Conservation (phyloP, 1,140 invertebrate genomes). For the Drosophila micromelanica region DNA sequence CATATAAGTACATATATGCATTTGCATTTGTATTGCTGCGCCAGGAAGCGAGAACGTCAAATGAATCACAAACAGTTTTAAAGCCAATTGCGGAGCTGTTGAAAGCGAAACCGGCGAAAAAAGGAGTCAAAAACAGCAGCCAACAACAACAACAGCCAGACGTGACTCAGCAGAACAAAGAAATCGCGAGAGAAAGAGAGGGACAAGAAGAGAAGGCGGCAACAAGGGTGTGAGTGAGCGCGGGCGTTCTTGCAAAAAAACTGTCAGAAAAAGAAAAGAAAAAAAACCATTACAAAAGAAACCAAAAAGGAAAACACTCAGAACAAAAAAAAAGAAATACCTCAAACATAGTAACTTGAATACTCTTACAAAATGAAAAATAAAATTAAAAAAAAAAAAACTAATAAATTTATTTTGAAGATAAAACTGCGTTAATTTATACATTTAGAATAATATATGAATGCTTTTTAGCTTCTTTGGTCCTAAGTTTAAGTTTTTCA, state of each 20-base stretch:
- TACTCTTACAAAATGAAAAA: constrained; percentile 17
- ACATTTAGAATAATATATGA: too few species aligned
- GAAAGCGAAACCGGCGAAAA: constrained; percentile 67
- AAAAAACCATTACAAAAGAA: constrained; percentile 4
- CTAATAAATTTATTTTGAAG: too few species aligned
- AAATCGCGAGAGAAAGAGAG: constrained; percentile 2
- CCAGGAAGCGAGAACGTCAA: constrained; percentile 22
- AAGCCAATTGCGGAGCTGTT: constrained; percentile 48
- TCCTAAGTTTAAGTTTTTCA: too few species aligned
- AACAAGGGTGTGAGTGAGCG: constrained; percentile 1
- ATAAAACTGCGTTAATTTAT: too few species aligned
- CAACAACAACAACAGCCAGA: constrained; percentile 31
- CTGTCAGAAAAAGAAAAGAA: constrained; percentile 22
- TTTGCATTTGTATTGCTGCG: constrained; percentile 7
- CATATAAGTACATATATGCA: background rate
- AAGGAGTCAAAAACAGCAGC: constrained; percentile 63
- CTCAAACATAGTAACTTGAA: constrained; percentile 4
- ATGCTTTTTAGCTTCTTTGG: too few species aligned
- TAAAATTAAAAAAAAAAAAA: too few species aligned
- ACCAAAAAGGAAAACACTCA: background rate
- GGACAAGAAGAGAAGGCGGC: background rate
- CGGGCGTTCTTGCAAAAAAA: constrained; percentile 19
- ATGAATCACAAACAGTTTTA: constrained; percentile 65
- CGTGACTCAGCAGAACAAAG: constrained; percentile 54
- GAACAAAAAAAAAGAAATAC: background rate